Base-by-base conservation (phyloP, 2,797 vertebrate genomes). In the Gastrophryne carolinensis region DNA sequence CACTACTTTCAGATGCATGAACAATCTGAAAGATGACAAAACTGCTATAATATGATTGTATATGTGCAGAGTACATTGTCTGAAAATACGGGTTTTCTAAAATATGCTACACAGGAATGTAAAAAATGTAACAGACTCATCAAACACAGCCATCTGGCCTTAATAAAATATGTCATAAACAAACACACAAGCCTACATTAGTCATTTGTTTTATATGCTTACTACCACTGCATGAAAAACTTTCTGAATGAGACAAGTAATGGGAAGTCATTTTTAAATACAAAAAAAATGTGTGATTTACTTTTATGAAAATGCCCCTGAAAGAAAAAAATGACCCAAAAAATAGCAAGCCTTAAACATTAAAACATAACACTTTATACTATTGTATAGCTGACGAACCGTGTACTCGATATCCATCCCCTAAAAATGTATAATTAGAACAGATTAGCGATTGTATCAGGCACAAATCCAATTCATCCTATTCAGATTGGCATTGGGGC, bases 71-170 rank as follows among this genome's bases (percentile, higher is more conserved):
- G 12, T 34, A 62, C 56, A 77, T 64, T 77, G 74, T 77, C 66
- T 69, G 74, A 77, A 77, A 77, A 77, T 77, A 77, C 74, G 63
- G 66, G 34, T 71, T 63, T 60, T 77, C 24, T 35, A 71, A 77
- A 77, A 77, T 77, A 77, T 77, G 74, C 60, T 77, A 57, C 66
- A 64, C 50, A 57, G 70, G 71, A 77, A 71, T 64, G 74, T 56
- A 64, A 71, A 44, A 76, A 77, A 71, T 64, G 67, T 77, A 70
- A 70, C 67, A 77, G 74, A 77, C 74, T 77, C 56, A 70, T 77
- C 74, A 77, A 77, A 47, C 52, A 19, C 41, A 64, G 74, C 74
- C 74, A 77, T 77, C 74, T 77, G 74, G 74, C 67, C 35, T 71
- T 71, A 71, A 70, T 77, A 77, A 77, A 71, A 64, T 44, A 64